Conservation (phyloP, 2,113 vertebrate genomes). For the Pelecanus crispus region DNA sequence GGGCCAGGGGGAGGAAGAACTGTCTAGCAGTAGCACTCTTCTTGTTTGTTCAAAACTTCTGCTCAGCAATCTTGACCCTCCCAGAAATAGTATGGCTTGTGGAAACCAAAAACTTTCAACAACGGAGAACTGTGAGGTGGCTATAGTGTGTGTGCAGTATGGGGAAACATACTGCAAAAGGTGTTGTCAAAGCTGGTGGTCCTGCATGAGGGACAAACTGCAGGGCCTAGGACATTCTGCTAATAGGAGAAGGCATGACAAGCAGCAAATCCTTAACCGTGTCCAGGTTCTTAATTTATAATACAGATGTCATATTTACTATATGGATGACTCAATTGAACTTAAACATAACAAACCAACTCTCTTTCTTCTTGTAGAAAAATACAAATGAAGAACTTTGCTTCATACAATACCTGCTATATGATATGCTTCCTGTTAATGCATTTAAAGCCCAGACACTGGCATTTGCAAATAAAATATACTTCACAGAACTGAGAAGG, state of each 20-base stretch:
- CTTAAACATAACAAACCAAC: neutral
- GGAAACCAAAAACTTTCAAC: neutral
- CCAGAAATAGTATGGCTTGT: neutral
- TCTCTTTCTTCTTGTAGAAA: neutral
- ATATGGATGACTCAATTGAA: neutral
- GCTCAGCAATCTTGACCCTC: neutral
- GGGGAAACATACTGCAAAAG: neutral
- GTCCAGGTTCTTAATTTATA: neutral
- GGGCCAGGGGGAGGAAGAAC: neutral
- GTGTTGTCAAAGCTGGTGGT: neutral
- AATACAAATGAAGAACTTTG: neutral
- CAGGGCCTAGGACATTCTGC: neutral
- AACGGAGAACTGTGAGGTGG: neutral
- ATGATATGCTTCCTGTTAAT: neutral
- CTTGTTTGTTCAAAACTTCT: neutral
- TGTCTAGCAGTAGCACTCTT: neutral
- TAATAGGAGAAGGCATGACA: neutral
- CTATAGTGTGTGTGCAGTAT: neutral
- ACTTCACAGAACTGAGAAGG: conserved; percentile 77
- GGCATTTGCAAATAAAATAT: conserved; percentile 78
- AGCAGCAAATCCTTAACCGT: neutral
- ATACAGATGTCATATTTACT: neutral
- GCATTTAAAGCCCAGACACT: conserved; percentile 71
- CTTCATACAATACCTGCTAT: neutral
- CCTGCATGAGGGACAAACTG: neutral